Percentiles rank a stretch among this genome's conserved stretches.
Evolutionary conservation across 1,140 invertebrate species (phyloP).

Genomic region (Drosophila yakuba): DNA sequence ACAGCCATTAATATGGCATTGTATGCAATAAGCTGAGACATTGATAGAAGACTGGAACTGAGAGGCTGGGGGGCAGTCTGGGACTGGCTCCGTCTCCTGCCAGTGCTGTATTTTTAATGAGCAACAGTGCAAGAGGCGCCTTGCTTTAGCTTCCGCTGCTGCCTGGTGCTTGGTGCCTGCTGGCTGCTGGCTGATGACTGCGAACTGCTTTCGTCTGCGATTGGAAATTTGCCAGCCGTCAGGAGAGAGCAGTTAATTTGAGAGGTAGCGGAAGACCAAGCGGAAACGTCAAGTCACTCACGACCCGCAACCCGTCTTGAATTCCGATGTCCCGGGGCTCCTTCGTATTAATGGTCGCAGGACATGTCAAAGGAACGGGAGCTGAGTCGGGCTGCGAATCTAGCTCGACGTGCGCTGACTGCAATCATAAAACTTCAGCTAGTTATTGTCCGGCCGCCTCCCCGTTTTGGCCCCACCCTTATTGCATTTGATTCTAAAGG

Average conservation of each 20-base stretch:
- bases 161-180: slow-evolving; percentile 42
- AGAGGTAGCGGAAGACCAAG: slow-evolving; percentile 49
- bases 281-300: slow-evolving; percentile 58
- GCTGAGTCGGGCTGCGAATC: slow-evolving; percentile 66
- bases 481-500: neutral
- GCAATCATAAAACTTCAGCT: slow-evolving; percentile 62
- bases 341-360: slow-evolving; percentile 63
- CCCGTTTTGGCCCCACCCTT: neutral
- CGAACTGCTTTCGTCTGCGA: slow-evolving; percentile 60
- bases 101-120: slow-evolving; percentile 70
- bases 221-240: slow-evolving; percentile 58
- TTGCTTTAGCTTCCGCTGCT: slow-evolving; percentile 48
- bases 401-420: slow-evolving; percentile 62
- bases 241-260: slow-evolving; percentile 58
- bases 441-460: slow-evolving; percentile 25
- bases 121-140: slow-evolving; percentile 60
- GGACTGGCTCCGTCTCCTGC: slow-evolving; percentile 19
- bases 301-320: slow-evolving; percentile 33
- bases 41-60: slow-evolving; percentile 2
- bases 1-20: slow-evolving; percentile 58
- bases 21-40: slow-evolving; percentile 57
- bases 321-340: slow-evolving; percentile 10
- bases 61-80: slow-evolving; percentile 2
- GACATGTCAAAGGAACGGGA: slow-evolving; percentile 73
- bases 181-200: slow-evolving; percentile 52